Evolutionary conservation across 2,888 invertebrate genomes (phyloP).

Genomic region (Chrysolina oricalcia): DNA sequence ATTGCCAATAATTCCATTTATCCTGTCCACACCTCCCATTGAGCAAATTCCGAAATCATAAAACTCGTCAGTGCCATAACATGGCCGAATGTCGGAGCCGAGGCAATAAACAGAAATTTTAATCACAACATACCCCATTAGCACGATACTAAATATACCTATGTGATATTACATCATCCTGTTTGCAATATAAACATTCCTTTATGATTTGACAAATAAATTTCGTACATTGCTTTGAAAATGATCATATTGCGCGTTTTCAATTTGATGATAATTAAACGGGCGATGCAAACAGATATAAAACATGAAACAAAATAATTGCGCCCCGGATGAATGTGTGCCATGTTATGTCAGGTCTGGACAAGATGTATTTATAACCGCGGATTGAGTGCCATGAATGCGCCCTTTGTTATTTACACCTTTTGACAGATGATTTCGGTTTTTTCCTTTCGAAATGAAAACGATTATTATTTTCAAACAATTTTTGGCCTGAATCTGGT

Average conservation of each 20-base stretch:
- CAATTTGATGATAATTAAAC: slow-evolving; percentile 64
- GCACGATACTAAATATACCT: slow-evolving; percentile 71
- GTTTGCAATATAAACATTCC: slow-evolving; percentile 70
- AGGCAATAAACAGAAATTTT: slow-evolving; percentile 72
- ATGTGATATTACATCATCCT: slow-evolving; percentile 68
- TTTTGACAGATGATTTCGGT: not conserved
- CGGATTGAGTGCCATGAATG: slow-evolving; percentile 20
- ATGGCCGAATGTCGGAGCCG: slow-evolving; percentile 62
- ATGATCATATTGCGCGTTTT: slow-evolving; percentile 64
- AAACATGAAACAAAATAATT: slow-evolving; percentile 61
- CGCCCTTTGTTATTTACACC: slow-evolving; percentile 12
- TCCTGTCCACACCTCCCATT: slow-evolving; percentile 66
- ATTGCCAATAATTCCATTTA: slow-evolving; percentile 71
- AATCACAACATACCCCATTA: slow-evolving; percentile 72
- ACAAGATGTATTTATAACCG: slow-evolving; percentile 59
- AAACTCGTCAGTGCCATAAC: slow-evolving; percentile 67
- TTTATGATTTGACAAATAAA: slow-evolving; percentile 70
- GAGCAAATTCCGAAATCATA: slow-evolving; percentile 61
- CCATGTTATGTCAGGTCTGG: slow-evolving; percentile 35
- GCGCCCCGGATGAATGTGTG: slow-evolving; percentile 38
- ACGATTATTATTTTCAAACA: no score
- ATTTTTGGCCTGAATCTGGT: no score
- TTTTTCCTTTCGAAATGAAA: not conserved
- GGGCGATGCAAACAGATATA: slow-evolving; percentile 58
- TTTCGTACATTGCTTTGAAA: slow-evolving; percentile 64